These are phyloP conservation scores for Platysteira castanea DNA, from an alignment of 2,113 vertebrate genomes.

Conservation along the genomic window DNA sequence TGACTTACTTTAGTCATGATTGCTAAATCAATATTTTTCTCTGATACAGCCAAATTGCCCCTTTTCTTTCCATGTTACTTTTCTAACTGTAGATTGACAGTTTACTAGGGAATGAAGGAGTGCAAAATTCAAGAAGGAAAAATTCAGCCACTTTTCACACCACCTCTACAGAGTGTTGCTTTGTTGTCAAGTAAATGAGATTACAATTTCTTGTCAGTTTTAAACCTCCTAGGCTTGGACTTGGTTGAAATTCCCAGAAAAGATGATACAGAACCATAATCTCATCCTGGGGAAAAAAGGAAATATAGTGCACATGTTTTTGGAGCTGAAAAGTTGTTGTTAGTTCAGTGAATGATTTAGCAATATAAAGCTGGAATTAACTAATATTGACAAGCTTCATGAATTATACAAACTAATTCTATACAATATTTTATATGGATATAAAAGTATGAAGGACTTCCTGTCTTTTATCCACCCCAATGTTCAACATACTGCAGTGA, in stretches of 20 bases:
- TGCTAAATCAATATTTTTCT: not conserved
- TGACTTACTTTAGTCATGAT: not conserved
- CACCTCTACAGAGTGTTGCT: not conserved
- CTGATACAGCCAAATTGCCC: not conserved
- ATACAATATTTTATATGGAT: not conserved
- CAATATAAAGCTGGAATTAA: not conserved
- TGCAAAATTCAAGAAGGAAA: not conserved
- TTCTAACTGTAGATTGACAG: not conserved
- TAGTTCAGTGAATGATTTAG: not conserved
- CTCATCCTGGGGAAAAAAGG: not conserved
- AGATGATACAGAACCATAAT: not conserved
- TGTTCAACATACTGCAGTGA: fast-evolving
- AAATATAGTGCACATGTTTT: not conserved
- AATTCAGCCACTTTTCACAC: not conserved
- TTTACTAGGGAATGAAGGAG: not conserved
- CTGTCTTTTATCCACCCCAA: not conserved
- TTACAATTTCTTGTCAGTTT: not conserved
- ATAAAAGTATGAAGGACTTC: not conserved
- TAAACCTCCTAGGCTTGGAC: not conserved
- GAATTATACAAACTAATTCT: not conserved
- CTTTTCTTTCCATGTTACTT: not conserved
- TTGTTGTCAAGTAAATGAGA: not conserved
- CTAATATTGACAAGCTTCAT: not conserved
- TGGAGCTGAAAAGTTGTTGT: not conserved
- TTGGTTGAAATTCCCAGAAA: not conserved